Base-by-base conservation (phyloP, 2,888 invertebrate genomes). In the Stomorhina lunata region DNA sequence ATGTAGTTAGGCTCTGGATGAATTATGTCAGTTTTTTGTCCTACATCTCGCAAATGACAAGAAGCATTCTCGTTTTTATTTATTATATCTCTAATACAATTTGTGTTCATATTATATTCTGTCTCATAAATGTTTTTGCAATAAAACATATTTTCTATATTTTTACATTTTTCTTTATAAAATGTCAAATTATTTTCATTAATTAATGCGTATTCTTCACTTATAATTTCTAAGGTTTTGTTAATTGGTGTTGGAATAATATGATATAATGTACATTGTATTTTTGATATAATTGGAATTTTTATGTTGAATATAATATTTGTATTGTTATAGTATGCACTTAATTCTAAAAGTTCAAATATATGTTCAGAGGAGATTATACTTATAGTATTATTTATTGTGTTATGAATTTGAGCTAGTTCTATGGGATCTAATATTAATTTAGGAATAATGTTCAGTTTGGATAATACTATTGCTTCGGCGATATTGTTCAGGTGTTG, bases 361-460 rank as follows among this genome's bases (percentile, higher is more conserved):
- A 71, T 71, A 17, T 71, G 71, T 71, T 71, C 63, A 50, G 37
- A 32, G 15, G 63, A 63, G 15, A 72, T 22, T 50, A 61, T 25
- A 37, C 57, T 57, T 32, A 71, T 45, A 29, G 22, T 57, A 22
- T 32, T 80, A 10, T 71, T 65, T 27, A 82, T 32, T 25, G 48
- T 73, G 5, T 80, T 40, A 9, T 76, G 53, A 17, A 84, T 83
- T 68, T 81, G 43, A 32, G 22, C 22, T 7, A 80, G 27, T 81
- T 81, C 81, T 25, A 29, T 10, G 12, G 68, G 73, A 22, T 55
- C 32, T 63, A 80, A 48, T 32, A 84, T 76, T 61, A 83, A 69
- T 57, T 82, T 84, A 2, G 84, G 65, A 10, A 84, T 81, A 9
- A 80, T 80, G 57, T 79, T 84, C 34, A 84, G n/a, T 72, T 80